Evolutionary conservation across 1,140 invertebrate genomes (phyloP).

Genomic region (Hypsibius dujardini): DNA sequence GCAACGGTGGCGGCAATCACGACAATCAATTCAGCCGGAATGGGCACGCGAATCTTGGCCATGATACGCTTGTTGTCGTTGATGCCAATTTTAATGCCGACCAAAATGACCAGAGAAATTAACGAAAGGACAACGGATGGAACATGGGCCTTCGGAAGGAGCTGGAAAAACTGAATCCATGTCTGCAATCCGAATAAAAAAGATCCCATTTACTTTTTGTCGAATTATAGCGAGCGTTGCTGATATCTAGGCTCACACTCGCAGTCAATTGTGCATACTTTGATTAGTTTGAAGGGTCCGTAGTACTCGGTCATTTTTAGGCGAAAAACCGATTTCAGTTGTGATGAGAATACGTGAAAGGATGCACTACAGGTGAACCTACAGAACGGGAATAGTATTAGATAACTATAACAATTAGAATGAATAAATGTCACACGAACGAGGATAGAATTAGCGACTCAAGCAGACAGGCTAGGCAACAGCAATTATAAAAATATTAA

Average conservation of each 20-base stretch:
- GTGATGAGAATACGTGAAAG: background rate
- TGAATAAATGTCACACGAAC: too few relatives aligned
- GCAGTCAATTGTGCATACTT: too few relatives aligned
- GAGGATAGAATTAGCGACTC: too few relatives aligned
- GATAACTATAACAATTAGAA: too few relatives aligned
- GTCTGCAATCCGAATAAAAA: too few relatives aligned
- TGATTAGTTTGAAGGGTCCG: conserved; percentile 5
- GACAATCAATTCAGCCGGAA: background rate
- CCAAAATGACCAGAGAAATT: background rate
- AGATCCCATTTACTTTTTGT: too few relatives aligned
- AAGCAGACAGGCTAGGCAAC: background rate
- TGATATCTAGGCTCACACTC: too few relatives aligned
- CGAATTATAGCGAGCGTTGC: too few relatives aligned
- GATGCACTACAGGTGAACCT: background rate
- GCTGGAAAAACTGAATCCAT: conserved; percentile 1
- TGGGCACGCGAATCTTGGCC: background rate
- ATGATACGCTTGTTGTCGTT: conserved; percentile 10
- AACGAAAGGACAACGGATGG: background rate
- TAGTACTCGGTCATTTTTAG: background rate
- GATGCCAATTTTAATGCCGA: conserved; percentile 5
- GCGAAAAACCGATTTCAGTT: background rate
- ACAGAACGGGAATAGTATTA: too few relatives aligned
- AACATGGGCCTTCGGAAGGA: background rate
- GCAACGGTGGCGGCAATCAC: background rate
- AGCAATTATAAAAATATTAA: conserved; percentile 3